Percentiles rank a stretch among this genome's conserved stretches.
These are phyloP conservation scores for Parascotia fuliginaria DNA, from an alignment of 2,888 invertebrate species.

Conservation along the genomic window DNA sequence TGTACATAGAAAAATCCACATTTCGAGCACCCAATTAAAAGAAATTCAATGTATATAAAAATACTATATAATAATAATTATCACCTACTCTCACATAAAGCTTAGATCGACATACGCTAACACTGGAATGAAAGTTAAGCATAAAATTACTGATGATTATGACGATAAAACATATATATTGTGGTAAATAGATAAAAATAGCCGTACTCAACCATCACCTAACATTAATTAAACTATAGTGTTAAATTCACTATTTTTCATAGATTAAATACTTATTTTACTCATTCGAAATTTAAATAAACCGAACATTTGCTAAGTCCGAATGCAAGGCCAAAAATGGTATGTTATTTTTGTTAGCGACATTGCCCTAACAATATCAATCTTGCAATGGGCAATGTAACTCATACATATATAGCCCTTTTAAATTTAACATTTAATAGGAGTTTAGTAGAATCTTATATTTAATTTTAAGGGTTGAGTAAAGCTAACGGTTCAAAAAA, in stretches of 20 bases:
- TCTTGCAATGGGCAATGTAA: neutral
- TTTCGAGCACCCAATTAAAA: constrained; percentile 70
- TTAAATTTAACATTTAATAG: constrained; percentile 1
- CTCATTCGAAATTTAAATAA: no score
- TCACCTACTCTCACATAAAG: constrained; percentile 75
- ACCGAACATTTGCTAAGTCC: no score
- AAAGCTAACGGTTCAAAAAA: constrained; percentile 33
- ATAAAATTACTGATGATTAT: constrained; percentile 65
- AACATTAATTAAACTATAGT: neutral
- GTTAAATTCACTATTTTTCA: constrained; percentile 7
- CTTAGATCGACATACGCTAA: constrained; percentile 76
- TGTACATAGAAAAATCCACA: constrained; percentile 64
- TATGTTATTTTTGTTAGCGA: no score
- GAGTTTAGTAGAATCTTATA: neutral
- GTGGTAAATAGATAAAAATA: constrained; percentile 42
- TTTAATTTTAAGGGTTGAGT: constrained; percentile 33
- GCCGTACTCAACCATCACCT: constrained; percentile 40
- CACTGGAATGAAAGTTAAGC: constrained; percentile 83
- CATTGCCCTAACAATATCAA: no score
- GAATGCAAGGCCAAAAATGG: no score
- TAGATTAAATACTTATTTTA: constrained; percentile 15
- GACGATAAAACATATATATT: constrained; percentile 51
- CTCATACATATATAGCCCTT: neutral
- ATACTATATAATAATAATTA: constrained; percentile 64
- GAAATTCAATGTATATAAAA: constrained; percentile 69